phyloP scores from a whole-genome alignment of 2,888 invertebrate genomes.

The Pristionchus fissidentatus region DNA sequence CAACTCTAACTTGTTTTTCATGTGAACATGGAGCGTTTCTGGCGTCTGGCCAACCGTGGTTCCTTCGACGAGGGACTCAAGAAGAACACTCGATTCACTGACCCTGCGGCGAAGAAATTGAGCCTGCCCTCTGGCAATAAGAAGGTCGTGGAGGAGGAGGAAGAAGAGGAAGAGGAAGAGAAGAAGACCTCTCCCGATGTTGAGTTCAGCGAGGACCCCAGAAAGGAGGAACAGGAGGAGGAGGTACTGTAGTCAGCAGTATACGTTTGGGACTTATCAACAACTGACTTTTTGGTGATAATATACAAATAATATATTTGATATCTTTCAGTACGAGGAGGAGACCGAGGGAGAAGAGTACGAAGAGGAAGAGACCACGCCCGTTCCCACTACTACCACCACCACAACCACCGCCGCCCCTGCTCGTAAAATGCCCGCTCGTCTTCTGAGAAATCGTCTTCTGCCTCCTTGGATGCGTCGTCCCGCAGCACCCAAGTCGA shows the following conservation, averaged over 20 bases:
- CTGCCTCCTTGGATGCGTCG: conserved; percentile 58
- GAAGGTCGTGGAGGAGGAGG: conserved; percentile 26
- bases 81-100: conserved; percentile 46
- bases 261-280: background rate
- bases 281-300: background rate
- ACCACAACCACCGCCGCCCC: conserved; percentile 11
- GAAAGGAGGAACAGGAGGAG: conserved; percentile 49
- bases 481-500: background rate
- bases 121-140: background rate
- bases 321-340: conserved; percentile 47
- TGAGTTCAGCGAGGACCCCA: conserved; percentile 45
- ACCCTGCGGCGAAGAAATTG: conserved; percentile 49
- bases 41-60: conserved; percentile 62
- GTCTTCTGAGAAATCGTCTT: conserved; percentile 51
- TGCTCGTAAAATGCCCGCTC: conserved; percentile 51
- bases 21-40: conserved; percentile 74
- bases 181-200: conserved; percentile 35
- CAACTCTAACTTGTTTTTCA: conserved; percentile 43
- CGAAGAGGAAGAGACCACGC: conserved; percentile 52
- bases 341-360: conserved; percentile 45
- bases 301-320: background rate
- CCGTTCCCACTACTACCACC: conserved; percentile 33
- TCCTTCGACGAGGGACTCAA: background rate
- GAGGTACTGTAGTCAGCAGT: conserved; percentile 34
- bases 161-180: conserved; percentile 49